Evolutionary conservation across 2,797 vertebrate genomes (phyloP), one percentile per base, ranked within the genome.

Genomic region (Mormyrops boulengeri): DNA sequence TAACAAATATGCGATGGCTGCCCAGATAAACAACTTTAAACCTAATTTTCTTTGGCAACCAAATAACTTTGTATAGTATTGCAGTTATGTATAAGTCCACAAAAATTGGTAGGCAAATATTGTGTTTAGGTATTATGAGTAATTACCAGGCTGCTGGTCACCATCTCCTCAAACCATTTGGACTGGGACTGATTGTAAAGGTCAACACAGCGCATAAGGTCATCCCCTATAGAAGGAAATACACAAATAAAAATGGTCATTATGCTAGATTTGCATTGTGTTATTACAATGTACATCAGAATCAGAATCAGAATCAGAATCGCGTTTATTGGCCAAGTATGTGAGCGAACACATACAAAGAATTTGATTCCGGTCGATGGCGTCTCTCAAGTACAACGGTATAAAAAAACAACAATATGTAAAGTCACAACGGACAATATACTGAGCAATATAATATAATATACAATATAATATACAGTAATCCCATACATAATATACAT

Each of bases 111-210:
- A 85, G 2, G 8, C 3, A 49, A 85, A 85, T 52, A 7, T 22
- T 30, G 44, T 30, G 22, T 30, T 85, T 85, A 2, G n/a, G 22
- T 49, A 47, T 52, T 49, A 5, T 11, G 19, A 49, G 1, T 87
- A 57, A 96, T 91, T 95, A 99, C 99, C 97, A 99, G 93, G 14
- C 98, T 98, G 22, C 98, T 98, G 7, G 99, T 99, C 90, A 99
- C 98, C 96, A 99, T 99, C 94, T 99, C 99, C 92, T 99, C 99
- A 93, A 99, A 99, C 99, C 99, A 99, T 88, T 99, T 99, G 91
- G 98, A 99, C 94, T 99, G 99, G 41, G 97, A 96, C 95, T 99
- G 98, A 91, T 99, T 99, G 91, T 99, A 99, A 60, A 99, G 97
- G 93, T 99, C 98, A 38, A 99, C 98, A 0, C 98, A 99, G 91